These are phyloP conservation scores for Sesamia nonagrioides DNA, from an alignment of 1,140 invertebrate species.

Conservation along the genomic window DNA sequence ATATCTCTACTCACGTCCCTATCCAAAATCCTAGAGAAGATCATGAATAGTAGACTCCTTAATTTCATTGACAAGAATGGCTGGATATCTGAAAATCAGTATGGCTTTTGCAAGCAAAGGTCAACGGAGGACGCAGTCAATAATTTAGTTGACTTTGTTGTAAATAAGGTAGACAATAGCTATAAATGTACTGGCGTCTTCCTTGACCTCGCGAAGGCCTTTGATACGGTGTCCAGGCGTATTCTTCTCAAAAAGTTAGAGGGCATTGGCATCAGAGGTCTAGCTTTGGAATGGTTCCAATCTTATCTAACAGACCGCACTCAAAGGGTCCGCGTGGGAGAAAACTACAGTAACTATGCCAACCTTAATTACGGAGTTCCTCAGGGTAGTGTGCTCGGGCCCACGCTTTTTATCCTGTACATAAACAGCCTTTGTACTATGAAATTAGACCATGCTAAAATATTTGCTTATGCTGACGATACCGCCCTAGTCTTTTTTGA, in stretches of 20 bases:
- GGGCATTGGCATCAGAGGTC: not conserved
- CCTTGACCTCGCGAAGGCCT: slow-evolving; percentile 1
- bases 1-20: not conserved
- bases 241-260: not conserved
- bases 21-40: not conserved
- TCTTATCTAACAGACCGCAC: not conserved
- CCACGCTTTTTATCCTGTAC: not conserved
- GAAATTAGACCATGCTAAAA: too few species aligned
- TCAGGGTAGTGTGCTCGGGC: not conserved
- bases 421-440: too few species aligned
- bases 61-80: not conserved
- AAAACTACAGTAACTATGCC: not conserved
- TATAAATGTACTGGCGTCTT: not conserved
- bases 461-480: too few species aligned
- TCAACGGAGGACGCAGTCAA: not conserved
- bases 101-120: not conserved
- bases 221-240: not conserved
- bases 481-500: too few species aligned
- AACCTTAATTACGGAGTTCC: not conserved
- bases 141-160: not conserved
- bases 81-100: not conserved
- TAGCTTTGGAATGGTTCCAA: not conserved
- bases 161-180: not conserved
- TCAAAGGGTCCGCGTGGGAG: not conserved
- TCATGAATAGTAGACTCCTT: not conserved